phyloP scores from a whole-genome alignment of 2,888 invertebrate genomes.

The Chirona hameri region DNA sequence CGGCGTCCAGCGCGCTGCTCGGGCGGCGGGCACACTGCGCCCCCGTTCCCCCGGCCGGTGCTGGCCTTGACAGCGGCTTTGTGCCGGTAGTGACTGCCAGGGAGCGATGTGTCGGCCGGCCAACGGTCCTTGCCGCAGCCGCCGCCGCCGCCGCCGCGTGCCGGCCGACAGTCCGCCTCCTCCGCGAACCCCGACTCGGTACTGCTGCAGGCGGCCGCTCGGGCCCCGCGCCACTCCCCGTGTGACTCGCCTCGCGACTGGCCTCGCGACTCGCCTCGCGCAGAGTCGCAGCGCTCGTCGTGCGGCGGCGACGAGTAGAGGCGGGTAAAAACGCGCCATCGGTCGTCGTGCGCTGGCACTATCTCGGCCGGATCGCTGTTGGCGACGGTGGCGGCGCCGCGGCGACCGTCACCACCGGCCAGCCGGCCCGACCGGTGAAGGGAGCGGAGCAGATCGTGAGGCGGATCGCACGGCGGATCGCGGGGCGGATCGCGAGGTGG shows the following conservation, averaged over 20 bases:
- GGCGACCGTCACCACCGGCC: too few relatives aligned
- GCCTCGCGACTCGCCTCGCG: slow-evolving; percentile 39
- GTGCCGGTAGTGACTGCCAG: background rate
- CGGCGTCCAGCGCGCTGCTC: background rate
- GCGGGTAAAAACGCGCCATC: slow-evolving; percentile 81
- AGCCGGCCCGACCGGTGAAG: too few relatives aligned
- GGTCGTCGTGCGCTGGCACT: slow-evolving; percentile 61
- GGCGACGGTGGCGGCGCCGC: too few relatives aligned
- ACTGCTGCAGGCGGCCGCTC: background rate
- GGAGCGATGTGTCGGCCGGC: slow-evolving; percentile 56
- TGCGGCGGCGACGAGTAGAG: slow-evolving; percentile 65
- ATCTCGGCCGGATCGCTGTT: slow-evolving; percentile 32
- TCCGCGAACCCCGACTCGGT: slow-evolving; percentile 59
- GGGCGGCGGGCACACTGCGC: background rate
- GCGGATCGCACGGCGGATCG: too few relatives aligned
- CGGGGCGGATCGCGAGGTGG: too few relatives aligned
- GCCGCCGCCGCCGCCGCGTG: slow-evolving; percentile 69
- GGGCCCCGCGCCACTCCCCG: slow-evolving; percentile 25
- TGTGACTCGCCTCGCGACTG: slow-evolving; percentile 34
- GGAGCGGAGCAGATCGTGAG: too few relatives aligned
- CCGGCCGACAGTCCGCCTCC: slow-evolving; percentile 83
- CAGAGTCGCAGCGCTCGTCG: slow-evolving; percentile 56
- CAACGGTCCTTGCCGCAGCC: slow-evolving; percentile 45
- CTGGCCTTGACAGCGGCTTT: slow-evolving; percentile 2
- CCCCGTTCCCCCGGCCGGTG: background rate